These are phyloP conservation scores for Corythaixoides concolor DNA, from an alignment of 2,113 vertebrate species.

Conservation along the genomic window DNA sequence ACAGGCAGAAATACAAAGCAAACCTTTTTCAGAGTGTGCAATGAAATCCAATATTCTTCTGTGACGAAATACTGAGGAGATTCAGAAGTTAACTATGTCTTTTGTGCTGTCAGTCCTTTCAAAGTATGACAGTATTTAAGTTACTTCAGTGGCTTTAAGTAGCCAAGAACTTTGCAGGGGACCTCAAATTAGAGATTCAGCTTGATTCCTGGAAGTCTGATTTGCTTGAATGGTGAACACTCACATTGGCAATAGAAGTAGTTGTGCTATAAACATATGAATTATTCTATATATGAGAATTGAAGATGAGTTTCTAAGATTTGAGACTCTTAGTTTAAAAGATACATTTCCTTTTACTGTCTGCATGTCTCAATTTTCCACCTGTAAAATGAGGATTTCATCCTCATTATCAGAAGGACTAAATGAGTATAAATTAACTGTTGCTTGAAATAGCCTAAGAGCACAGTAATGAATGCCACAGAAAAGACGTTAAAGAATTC, in stretches of 20 bases:
- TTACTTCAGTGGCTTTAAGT: not conserved
- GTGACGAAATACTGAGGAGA: not conserved
- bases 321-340: not conserved
- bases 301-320: not conserved
- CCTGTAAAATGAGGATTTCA: not conserved
- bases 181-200: not conserved
- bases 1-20: not conserved
- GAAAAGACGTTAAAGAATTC: not conserved
- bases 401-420: not conserved
- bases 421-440: not conserved
- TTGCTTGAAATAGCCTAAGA: not conserved
- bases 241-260: not conserved
- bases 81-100: not conserved
- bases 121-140: not conserved
- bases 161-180: not conserved
- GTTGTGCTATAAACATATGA: not conserved
- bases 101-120: not conserved
- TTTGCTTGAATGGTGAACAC: not conserved
- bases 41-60: not conserved
- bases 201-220: not conserved
- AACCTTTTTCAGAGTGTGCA: not conserved
- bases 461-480: not conserved
- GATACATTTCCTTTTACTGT: not conserved
- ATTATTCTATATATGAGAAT: not conserved
- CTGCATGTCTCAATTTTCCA: not conserved